Base-by-base conservation (phyloP, 2,797 vertebrate genomes). In the Pempheris klunzingeri region DNA sequence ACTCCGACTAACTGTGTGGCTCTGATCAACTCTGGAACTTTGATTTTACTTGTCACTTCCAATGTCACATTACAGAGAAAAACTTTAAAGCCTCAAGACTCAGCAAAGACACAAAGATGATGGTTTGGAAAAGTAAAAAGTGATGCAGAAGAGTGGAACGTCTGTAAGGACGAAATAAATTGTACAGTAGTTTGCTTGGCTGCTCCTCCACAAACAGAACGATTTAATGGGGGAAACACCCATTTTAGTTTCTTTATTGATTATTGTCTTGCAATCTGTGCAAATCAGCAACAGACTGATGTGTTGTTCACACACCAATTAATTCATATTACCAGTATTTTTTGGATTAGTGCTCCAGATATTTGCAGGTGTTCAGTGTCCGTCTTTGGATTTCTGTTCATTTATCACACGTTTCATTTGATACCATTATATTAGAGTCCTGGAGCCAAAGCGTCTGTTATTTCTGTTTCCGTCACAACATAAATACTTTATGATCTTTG, bases 1-100 rank as follows among this genome's bases (percentile, higher is more conserved):
- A 52, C 71, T 65, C 68, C 41, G 52, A 76, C 85, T 77, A 73
- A 86, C 74, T 78, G 79, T 20, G 50, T 38, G 62, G 54, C 85
- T 85, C 85, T 86, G 86, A 82, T 87, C 83, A 72, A 38, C 80
- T 68, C 24, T 71, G 57, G 39, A 71, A 61, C 84, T 87, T 85
- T 82, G 81, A 88, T 81, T 82, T 69, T 15, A 55, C 77, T 82
- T 85, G 85, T 82, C 85, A 86, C 70, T 78, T 81, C 67, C 78
- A 84, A 66, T 84, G 84, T 77, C 72, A 79, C 57, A 41, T 58
- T 20, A 75, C 77, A 66, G 74, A 74, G 68, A 30, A 28, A 41
- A 76, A 57, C 26, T 77, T 80, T 13, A 57, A n/a, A n/a, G 30
- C 6, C 30, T 32, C n/a, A 67, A 71, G 81, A 64, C 4, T 55